Evolutionary conservation across 2,888 invertebrate genomes (phyloP), one percentile per base, ranked within the genome.

Genomic region (Stramonita haemastoma): DNA sequence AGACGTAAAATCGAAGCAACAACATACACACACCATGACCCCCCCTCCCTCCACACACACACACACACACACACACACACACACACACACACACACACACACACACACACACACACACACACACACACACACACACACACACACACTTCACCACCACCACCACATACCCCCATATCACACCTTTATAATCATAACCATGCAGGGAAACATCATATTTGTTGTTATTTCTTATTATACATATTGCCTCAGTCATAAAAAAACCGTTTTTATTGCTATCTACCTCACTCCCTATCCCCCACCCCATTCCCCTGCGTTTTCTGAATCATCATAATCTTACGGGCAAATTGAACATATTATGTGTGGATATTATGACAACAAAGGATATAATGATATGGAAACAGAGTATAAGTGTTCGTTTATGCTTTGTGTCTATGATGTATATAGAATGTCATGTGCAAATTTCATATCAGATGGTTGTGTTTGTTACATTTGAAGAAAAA

Each of bases 1-100:
- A n/a, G n/a, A n/a, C n/a, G n/a, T n/a, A n/a, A n/a, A n/a, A n/a
- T n/a, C n/a, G n/a, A n/a, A n/a, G n/a, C n/a, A n/a, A n/a, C n/a
- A n/a, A n/a, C n/a, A n/a, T n/a, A 81, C 81, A 81, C 81, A 81
- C 81, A 46, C 81, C 81, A 81, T 34, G 34, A 32, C 29, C 85
- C 6, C 85, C 56, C 57, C 6, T 15, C 5, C n/a, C 0, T 57
- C 56, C 57, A 17, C 57, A 85, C 57, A 34, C 57, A 85, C 85
- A 57, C 57, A 85, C 57, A 57, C 29, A 85, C 57, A 57, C 57
- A 85, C 85, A 57, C 57, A 85, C 57, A 57, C 57, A 85, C 85
- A 29, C 5, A 85, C 85, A 34, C 57, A 85, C 57, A 34, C 57
- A 85, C 29, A 13, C 57, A 85, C 85, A 34, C 29, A 85, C 85